Percentiles rank a stretch among this genome's conserved stretches.
phyloP scores from a whole-genome alignment of 2,113 vertebrate genomes.

The Lepus timidus region DNA sequence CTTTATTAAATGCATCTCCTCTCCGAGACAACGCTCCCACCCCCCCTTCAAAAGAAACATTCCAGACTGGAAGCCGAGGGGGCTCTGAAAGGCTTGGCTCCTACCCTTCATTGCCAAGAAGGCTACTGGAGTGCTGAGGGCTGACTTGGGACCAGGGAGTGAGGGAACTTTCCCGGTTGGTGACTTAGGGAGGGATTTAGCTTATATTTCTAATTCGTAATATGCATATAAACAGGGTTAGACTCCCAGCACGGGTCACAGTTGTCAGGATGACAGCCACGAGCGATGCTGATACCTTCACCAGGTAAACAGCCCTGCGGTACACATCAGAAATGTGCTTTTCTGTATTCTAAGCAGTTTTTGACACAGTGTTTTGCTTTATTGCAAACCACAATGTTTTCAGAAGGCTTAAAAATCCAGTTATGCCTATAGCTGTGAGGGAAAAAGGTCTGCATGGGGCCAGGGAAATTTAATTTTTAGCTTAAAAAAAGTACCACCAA shows the following conservation, averaged over 20 bases:
- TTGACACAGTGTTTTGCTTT: constrained; percentile 80
- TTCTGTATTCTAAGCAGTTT: constrained; percentile 82
- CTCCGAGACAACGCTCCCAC: neutral
- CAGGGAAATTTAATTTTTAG: constrained; percentile 81
- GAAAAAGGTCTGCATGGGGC: constrained; percentile 79
- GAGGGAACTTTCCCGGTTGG: neutral
- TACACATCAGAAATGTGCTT: constrained; percentile 53
- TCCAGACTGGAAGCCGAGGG: neutral
- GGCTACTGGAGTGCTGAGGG: neutral
- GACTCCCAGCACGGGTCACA: constrained; percentile 14
- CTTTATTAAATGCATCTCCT: neutral
- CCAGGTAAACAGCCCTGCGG: constrained; percentile 16
- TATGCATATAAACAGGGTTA: neutral
- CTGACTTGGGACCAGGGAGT: neutral
- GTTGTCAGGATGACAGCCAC: constrained; percentile 41
- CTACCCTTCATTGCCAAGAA: neutral
- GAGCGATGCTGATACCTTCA: neutral
- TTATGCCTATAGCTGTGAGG: constrained; percentile 81
- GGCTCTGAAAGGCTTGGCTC: constrained; percentile 58
- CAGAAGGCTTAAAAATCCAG: constrained; percentile 82
- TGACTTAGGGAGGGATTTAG: neutral
- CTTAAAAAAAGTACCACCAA: constrained; percentile 74
- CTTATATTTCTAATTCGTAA: constrained; percentile 3
- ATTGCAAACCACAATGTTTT: constrained; percentile 80
- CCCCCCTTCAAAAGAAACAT: neutral